phyloP scores from a whole-genome alignment of 1,140 invertebrate species.

The Drosophila tani region DNA sequence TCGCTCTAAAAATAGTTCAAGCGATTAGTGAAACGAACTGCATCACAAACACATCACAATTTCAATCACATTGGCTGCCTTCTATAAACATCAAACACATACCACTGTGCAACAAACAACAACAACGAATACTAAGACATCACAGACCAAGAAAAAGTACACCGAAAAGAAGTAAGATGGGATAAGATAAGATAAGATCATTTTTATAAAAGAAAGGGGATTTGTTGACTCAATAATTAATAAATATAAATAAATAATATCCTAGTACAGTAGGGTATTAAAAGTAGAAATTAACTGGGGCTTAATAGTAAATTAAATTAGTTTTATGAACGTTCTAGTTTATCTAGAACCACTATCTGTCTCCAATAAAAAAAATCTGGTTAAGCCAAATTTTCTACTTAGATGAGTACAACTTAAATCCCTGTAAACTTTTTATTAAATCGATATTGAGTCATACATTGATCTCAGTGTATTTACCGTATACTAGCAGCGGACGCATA shows the following conservation, averaged over 20 bases:
- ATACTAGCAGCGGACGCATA: slow-evolving; percentile 33
- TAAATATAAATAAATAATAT: background rate
- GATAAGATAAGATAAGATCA: slow-evolving; percentile 1
- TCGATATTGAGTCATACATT: background rate
- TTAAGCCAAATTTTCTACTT: too few species aligned
- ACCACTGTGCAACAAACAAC: slow-evolving; percentile 54
- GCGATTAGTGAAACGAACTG: slow-evolving; percentile 24
- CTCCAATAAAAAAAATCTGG: too few species aligned
- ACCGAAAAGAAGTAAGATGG: background rate
- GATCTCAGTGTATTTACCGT: slow-evolving; percentile 4
- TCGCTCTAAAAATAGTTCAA: slow-evolving; percentile 27
- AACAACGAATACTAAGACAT: slow-evolving; percentile 32
- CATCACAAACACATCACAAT: slow-evolving; percentile 26
- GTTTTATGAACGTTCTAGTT: background rate
- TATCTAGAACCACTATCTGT: background rate
- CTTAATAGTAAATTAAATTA: too few species aligned
- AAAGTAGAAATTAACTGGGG: too few species aligned
- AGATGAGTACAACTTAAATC: too few species aligned
- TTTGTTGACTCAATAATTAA: background rate
- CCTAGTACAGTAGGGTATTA: too few species aligned
- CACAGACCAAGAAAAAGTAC: slow-evolving; percentile 20
- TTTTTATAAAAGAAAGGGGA: background rate
- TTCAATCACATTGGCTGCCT: background rate
- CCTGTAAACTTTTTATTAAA: background rate
- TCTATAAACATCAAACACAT: slow-evolving; percentile 11